These are phyloP conservation scores for Aphelinus atriplicis DNA, from an alignment of 1,140 invertebrate species.

Conservation along the genomic window DNA sequence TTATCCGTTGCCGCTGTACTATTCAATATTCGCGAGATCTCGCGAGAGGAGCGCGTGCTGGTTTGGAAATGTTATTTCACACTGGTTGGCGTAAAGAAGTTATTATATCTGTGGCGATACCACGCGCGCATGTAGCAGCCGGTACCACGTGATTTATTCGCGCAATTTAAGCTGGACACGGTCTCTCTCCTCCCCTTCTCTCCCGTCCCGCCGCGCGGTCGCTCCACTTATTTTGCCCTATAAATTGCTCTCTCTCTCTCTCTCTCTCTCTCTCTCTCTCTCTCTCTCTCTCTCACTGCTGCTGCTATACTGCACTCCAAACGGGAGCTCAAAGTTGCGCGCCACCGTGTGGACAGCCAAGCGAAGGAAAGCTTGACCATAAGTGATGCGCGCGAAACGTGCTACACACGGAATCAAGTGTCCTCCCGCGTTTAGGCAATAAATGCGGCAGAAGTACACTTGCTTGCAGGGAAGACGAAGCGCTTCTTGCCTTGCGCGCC, in stretches of 20 bases:
- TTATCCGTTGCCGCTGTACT: no score
- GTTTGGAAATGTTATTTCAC: conserved; percentile 8
- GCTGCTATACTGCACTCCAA: no score
- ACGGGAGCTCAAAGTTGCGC: no score
- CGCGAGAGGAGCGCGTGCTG: background rate
- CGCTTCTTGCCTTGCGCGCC: background rate
- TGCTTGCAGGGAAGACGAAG: conserved; percentile 29
- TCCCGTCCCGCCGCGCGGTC: no score
- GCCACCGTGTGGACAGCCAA: no score
- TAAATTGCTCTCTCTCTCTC: background rate
- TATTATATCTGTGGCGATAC: conserved; percentile 28
- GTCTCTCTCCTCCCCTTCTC: no score
- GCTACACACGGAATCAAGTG: no score
- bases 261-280: conserved; percentile 19
- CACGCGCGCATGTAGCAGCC: conserved; percentile 36
- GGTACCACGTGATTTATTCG: conserved; percentile 57
- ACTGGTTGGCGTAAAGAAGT: conserved; percentile 27
- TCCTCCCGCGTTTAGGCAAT: conserved; percentile 39
- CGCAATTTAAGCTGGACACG: conserved; percentile 57
- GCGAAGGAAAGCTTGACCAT: no score
- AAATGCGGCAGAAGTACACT: conserved; percentile 51
- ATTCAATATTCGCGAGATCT: conserved; percentile 7
- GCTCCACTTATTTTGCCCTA: no score
- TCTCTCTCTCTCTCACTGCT: conserved; percentile 16
- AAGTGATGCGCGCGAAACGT: no score